Base-by-base conservation (phyloP, 2,888 invertebrate genomes). In the Stratiomys singularior region DNA sequence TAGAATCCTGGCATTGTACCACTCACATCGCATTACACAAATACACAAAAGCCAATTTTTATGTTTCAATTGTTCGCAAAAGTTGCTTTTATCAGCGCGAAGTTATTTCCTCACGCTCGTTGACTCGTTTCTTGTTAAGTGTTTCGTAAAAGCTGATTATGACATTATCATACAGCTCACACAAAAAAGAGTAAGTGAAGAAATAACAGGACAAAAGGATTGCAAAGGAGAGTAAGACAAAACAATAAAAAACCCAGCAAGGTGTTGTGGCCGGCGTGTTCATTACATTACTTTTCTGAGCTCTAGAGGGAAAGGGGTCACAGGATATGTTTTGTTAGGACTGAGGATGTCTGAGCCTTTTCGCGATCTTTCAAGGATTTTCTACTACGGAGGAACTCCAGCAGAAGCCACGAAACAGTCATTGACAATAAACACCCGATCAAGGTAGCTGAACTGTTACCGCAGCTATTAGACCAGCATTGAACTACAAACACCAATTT, bases 101-200 rank as follows among this genome's bases (percentile, higher is more conserved):
- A 76, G 82, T 82, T 81, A 81, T 81, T 81, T 81, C 80, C 81
- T 81, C 80, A 81, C 81, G 82, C 81, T 82, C 80, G 80, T 81
- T 82, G 81, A 81, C 80, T 82, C 82, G 79, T 81, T 82, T 82
- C 80, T 80, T 81, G 81, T 82, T 82, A 82, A 82, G 81, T 82
- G 82, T 82, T 82, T 82, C 82, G 82, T 82, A 82, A 82, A 82
- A 82, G 82, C 81, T 81, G 82, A 82, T 82, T 82, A 82, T 82
- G 81, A 80, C 81, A 69, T 64, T 64, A 64, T 64, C 47, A 58
- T 58, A 56, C n/a, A n/a, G n/a, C n/a, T n/a, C 18, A 80, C 79
- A 81, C 21, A 78, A 30, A 63, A 72, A 52, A 56, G 56, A 64
- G 64, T 46, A 78, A 56, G 18, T 13, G 18, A 4, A 13, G 15